These are phyloP conservation scores for Tuberolachnus salignus DNA, from an alignment of 2,888 invertebrate genomes.

Conservation along the genomic window DNA sequence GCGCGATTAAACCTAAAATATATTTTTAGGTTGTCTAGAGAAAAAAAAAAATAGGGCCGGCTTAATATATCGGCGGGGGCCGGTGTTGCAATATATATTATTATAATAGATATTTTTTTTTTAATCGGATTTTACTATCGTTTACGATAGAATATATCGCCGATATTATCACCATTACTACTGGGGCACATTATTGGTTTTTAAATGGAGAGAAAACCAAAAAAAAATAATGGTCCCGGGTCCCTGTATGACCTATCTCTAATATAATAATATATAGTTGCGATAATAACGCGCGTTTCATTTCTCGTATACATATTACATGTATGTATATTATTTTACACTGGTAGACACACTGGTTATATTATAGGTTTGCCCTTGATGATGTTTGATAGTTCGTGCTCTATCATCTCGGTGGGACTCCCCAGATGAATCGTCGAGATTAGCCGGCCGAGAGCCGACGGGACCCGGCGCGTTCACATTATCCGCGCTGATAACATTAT, in stretches of 20 bases:
- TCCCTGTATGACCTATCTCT: slow-evolving; percentile 45
- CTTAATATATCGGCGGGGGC: too few relatives aligned
- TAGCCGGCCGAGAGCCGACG: slow-evolving; percentile 41
- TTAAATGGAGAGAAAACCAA: slow-evolving; percentile 23
- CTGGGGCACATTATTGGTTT: slow-evolving; percentile 2
- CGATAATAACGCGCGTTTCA: slow-evolving; percentile 24
- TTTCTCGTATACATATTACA: slow-evolving; percentile 13
- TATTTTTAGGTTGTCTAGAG: too few relatives aligned
- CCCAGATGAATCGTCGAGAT: slow-evolving; percentile 54
- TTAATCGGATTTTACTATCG: too few relatives aligned
- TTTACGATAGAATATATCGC: too few relatives aligned
- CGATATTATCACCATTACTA: too few relatives aligned
- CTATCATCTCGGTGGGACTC: slow-evolving; percentile 55
- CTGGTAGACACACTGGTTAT: slow-evolving; percentile 36
- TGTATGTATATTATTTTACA: neutral
- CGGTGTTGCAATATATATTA: too few relatives aligned
- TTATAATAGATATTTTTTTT: too few relatives aligned
- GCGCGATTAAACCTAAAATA: too few relatives aligned
- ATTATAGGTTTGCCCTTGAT: slow-evolving; percentile 52
- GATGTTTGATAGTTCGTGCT: slow-evolving; percentile 55
- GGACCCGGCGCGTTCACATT: slow-evolving; percentile 51
- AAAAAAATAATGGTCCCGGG: slow-evolving; percentile 23
- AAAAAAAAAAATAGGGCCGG: too few relatives aligned
- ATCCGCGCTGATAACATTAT: slow-evolving; percentile 53
- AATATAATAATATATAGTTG: too few relatives aligned